Evolutionary conservation across 2,888 invertebrate genomes (phyloP), one percentile per base, ranked within the genome.

Genomic region (Oxyteleia sp.): DNA sequence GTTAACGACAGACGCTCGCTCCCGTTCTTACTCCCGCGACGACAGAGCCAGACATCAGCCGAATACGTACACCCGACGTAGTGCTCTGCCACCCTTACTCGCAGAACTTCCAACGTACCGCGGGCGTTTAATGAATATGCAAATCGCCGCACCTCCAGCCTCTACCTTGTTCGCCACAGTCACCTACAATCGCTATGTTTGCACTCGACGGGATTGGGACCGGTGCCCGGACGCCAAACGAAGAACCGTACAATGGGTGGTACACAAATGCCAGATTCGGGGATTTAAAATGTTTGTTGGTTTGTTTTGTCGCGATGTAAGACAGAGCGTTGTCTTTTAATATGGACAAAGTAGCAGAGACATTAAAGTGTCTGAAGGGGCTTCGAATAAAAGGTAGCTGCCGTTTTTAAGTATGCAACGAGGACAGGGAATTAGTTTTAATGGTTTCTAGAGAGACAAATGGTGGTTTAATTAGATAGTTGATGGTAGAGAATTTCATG

Each of bases 71-170:
- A 45, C 35, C 43, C 51, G 59, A 41, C 63, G 47, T 59, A 15
- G 16, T 41, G 49, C 47, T 55, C 38, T 15, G 51, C 53, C 26
- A 38, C 53, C 72, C 57, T 51, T 18, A 23, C 47, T 74, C 61
- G 51, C 29, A 35, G 29, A 71, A 57, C 63, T 78, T 78, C 20
- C 51, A 76, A 16, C 82, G 85, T 79, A 83, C 80, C 87, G 85
- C 85, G 82, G 85, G 86, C n/a, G n/a, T n/a, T n/a, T n/a, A n/a
- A n/a, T n/a, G 91, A 92, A 92, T 92, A 92, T 92, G 92, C 91
- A 92, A 90, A 92, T 92, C 88, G 87, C 53, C 38, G 64, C 43
- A 55, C 51, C 68, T 49, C 32, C 75, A 55, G 47, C 53, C 69
- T 59, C 59, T 78, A 85, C 72, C 81, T 83, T 85, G 85, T 89